A percentile compares a stretch with the other conserved stretches of the same genome.
Evolutionary conservation across 1,140 invertebrate species (phyloP).

Genomic region (Drosophila rhopaloa): DNA sequence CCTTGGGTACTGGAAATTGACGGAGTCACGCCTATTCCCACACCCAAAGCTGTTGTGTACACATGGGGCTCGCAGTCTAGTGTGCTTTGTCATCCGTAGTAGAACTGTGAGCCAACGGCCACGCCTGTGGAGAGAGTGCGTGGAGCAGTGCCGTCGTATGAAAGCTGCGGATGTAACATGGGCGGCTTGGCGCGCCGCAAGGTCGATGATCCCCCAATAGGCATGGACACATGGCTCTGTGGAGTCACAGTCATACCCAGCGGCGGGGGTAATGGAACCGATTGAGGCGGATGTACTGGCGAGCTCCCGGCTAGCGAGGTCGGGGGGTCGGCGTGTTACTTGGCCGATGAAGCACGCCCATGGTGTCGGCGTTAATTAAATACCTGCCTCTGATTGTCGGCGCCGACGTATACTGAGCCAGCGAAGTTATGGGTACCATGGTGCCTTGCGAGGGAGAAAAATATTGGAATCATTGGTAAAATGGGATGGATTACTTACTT

Average conservation of each 20-base stretch:
- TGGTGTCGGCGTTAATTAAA: conserved; percentile 65
- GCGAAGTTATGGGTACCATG: conserved; percentile 68
- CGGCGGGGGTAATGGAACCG: conserved; percentile 25
- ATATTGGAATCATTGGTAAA: conserved; percentile 1
- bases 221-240: conserved; percentile 37
- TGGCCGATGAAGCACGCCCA: conserved; percentile 62
- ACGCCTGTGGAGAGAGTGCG: conserved; percentile 78
- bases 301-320: conserved; percentile 51
- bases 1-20: conserved; percentile 11
- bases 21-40: conserved; percentile 2
- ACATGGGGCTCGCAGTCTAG: conserved; percentile 56
- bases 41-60: conserved; percentile 37
- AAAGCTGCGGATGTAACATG: conserved; percentile 65
- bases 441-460: conserved; percentile 48
- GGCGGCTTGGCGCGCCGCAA: conserved; percentile 62
- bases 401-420: conserved; percentile 76
- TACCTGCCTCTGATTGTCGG: conserved; percentile 73
- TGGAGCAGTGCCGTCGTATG: conserved; percentile 79
- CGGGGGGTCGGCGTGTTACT: conserved; percentile 61
- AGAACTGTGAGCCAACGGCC: conserved; percentile 76
- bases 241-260: conserved; percentile 41
- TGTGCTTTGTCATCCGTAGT: conserved; percentile 80
- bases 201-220: conserved; percentile 47
- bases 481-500: conserved; percentile 50
- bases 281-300: conserved; percentile 56